These are phyloP conservation scores for Myopa tessellatipennis DNA, from an alignment of 2,888 invertebrate genomes.

Conservation along the genomic window DNA sequence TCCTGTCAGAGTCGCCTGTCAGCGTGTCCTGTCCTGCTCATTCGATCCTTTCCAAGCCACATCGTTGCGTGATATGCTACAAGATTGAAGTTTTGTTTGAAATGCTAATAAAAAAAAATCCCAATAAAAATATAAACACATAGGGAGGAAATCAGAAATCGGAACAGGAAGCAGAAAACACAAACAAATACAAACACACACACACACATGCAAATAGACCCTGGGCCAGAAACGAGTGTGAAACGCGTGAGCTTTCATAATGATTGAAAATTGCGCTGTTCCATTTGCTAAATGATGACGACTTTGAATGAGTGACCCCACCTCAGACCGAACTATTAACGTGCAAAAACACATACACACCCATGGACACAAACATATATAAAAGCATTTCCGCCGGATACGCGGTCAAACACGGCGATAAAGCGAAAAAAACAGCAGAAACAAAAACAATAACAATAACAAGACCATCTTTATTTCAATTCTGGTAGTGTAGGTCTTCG, in stretches of 20 bases:
- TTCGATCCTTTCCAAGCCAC: neutral
- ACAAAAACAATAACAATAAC: neutral
- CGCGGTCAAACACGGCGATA: conserved; percentile 13
- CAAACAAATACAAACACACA: neutral
- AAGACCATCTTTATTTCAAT: conserved; percentile 3
- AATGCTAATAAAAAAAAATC: conserved; percentile 23
- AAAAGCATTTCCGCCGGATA: conserved; percentile 32
- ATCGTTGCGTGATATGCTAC: neutral
- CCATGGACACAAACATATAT: neutral
- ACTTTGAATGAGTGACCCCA: neutral
- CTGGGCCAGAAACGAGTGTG: neutral
- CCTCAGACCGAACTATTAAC: neutral
- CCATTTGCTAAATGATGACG: conserved; percentile 31
- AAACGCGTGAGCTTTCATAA: conserved; percentile 23
- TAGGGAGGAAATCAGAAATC: neutral
- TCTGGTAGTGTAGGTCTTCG: neutral
- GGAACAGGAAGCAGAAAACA: neutral
- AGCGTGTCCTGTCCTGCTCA: neutral
- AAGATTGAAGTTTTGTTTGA: conserved; percentile 18
- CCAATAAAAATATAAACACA: conserved; percentile 2
- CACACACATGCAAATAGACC: neutral
- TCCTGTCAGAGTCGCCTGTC: neutral
- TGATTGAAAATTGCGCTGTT: conserved; percentile 32
- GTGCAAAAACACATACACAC: neutral
- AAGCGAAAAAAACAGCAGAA: neutral